Evolutionary conservation across 2,888 invertebrate genomes (phyloP).

Genomic region (Drosophila paucipuncta): DNA sequence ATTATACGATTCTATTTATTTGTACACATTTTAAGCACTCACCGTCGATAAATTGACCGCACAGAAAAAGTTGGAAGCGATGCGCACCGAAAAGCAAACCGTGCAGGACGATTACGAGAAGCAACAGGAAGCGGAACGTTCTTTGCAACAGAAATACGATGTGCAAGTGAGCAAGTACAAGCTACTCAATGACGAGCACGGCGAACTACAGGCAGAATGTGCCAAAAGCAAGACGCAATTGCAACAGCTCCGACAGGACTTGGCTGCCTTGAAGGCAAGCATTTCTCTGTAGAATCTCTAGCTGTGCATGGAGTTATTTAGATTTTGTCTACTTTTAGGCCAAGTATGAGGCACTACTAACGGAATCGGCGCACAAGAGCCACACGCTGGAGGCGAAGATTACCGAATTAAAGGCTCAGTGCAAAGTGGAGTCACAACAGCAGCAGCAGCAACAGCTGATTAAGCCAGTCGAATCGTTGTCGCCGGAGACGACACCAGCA

Average conservation of each 20-base stretch:
- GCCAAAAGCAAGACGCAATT: conserved; percentile 85
- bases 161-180: conserved; percentile 87
- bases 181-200: conserved; percentile 86
- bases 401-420: conserved; percentile 62
- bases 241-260: conserved; percentile 85
- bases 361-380: conserved; percentile 68
- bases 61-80: conserved; percentile 87
- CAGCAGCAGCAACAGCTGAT: conserved; percentile 56
- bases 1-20: not conserved
- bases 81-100: conserved; percentile 87
- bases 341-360: conserved; percentile 76
- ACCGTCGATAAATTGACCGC: conserved; percentile 87
- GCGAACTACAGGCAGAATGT: conserved; percentile 86
- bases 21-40: conserved; percentile 85
- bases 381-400: conserved; percentile 62
- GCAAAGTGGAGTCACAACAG: conserved; percentile 62
- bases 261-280: conserved; percentile 85
- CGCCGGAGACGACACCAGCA: conserved; percentile 53
- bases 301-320: not conserved
- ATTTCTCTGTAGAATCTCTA: not conserved
- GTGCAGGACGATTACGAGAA: conserved; percentile 86
- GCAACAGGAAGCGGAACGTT: conserved; percentile 86
- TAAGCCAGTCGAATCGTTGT: conserved; percentile 52
- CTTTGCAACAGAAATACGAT: conserved; percentile 86
- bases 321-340: conserved; percentile 57